A percentile compares a stretch with the other conserved stretches of the same genome.
phyloP scores from a whole-genome alignment of 2,888 invertebrate species.

The Tachystola acroxantha region DNA sequence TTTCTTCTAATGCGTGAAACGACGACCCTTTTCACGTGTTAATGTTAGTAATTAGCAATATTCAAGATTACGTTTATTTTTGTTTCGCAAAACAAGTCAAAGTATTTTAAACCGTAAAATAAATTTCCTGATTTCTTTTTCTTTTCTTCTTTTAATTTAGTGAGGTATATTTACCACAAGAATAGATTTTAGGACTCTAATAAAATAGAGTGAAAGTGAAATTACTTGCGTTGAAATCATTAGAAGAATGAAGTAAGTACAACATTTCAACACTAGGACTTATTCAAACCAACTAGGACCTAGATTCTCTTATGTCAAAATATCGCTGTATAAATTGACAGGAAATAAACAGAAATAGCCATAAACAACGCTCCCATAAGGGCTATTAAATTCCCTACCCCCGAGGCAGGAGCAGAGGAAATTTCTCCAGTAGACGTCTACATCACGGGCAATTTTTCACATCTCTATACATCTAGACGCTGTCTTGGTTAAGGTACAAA shows the following conservation, averaged over 20 bases:
- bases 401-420: slow-evolving; percentile 32
- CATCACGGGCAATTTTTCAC: slow-evolving; percentile 60
- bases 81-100: too few relatives aligned
- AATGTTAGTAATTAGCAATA: slow-evolving; percentile 1
- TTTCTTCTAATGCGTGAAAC: slow-evolving; percentile 2
- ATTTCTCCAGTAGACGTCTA: slow-evolving; percentile 52
- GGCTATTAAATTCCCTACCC: slow-evolving; percentile 58
- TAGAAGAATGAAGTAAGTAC: too few relatives aligned
- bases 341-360: slow-evolving; percentile 32
- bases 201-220: too few relatives aligned
- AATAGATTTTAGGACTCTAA: too few relatives aligned
- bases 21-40: slow-evolving; percentile 1
- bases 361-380: slow-evolving; percentile 48
- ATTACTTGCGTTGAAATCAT: too few relatives aligned
- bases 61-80: not conserved
- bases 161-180: too few relatives aligned
- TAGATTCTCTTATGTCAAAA: not conserved
- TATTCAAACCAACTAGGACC: too few relatives aligned
- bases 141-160: too few relatives aligned
- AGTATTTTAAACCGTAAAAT: too few relatives aligned
- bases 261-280: too few relatives aligned
- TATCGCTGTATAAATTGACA: slow-evolving; percentile 11
- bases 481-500: slow-evolving; percentile 2
- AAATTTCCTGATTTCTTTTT: too few relatives aligned
- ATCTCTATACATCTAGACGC: slow-evolving; percentile 28